Conservation (phyloP, 1,140 invertebrate genomes). For the Pseudomyrmex dendroicus region DNA sequence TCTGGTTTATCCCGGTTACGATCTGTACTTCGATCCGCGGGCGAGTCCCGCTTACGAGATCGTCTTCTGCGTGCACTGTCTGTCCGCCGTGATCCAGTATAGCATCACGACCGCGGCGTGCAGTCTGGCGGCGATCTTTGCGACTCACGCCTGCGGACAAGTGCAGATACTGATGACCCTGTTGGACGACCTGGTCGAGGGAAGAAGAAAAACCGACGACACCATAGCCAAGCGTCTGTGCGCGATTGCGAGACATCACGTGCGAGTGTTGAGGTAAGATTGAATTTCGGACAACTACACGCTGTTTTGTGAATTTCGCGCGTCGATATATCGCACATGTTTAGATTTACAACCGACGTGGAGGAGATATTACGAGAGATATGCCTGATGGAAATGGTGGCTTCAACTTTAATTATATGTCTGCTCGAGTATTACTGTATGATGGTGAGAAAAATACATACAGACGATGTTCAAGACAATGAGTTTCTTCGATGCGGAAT, state of each 20-base stretch:
- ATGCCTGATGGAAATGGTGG: conserved; percentile 59
- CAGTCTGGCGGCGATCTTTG: conserved; percentile 69
- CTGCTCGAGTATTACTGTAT: conserved; percentile 52
- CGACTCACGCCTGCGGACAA: conserved; percentile 73
- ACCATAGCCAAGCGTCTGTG: too few species aligned
- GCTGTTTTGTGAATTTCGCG: too few species aligned
- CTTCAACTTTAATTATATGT: conserved; percentile 62
- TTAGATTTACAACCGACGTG: conserved; percentile 45
- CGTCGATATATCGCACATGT: background rate
- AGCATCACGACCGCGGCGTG: conserved; percentile 68
- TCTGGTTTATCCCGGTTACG: conserved; percentile 70
- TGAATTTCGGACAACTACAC: background rate
- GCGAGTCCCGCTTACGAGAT: conserved; percentile 67
- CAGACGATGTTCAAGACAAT: too few species aligned
- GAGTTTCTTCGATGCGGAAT: too few species aligned
- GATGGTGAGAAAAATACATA: conserved; percentile 23
- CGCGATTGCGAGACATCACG: conserved; percentile 23
- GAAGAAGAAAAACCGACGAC: background rate
- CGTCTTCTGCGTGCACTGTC: conserved; percentile 65
- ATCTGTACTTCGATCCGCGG: conserved; percentile 70
- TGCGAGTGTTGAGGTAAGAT: conserved; percentile 42
- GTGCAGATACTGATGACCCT: conserved; percentile 54
- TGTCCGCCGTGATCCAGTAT: conserved; percentile 70
- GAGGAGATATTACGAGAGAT: conserved; percentile 61
- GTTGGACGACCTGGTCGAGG: conserved; percentile 47